These are phyloP conservation scores for Pinna nobilis DNA, from an alignment of 1,140 invertebrate species.

Conservation along the genomic window DNA sequence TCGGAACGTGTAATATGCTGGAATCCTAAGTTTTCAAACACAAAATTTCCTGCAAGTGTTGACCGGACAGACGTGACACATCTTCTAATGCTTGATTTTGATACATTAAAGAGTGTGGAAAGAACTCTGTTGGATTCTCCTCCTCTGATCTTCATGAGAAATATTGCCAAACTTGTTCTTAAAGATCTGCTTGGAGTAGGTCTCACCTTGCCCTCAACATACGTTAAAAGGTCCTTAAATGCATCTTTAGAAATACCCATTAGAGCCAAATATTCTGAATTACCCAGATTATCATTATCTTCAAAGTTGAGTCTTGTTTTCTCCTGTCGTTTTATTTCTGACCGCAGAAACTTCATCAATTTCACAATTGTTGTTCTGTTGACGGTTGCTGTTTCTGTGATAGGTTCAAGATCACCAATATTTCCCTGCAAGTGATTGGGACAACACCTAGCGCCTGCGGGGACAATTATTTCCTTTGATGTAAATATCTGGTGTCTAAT, in stretches of 20 bases:
- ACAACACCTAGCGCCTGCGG: constrained; percentile 26
- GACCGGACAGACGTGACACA: not conserved
- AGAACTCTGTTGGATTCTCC: constrained; percentile 21
- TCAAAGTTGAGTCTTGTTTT: constrained; percentile 30
- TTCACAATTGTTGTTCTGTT: constrained; percentile 13
- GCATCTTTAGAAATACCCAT: constrained; percentile 21
- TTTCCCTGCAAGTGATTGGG: constrained; percentile 24
- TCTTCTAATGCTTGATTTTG: constrained; percentile 2
- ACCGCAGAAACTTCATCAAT: not conserved
- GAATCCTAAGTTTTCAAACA: constrained; percentile 19
- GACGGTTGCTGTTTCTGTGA: not conserved
- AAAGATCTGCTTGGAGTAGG: constrained; percentile 1
- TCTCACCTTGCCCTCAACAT: not conserved
- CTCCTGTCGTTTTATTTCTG: not conserved
- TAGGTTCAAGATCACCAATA: not conserved
- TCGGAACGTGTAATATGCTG: constrained; percentile 6
- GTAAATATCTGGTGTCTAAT: not conserved
- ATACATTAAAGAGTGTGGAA: too few species aligned
- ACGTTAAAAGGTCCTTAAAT: not conserved
- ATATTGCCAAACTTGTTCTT: constrained; percentile 27
- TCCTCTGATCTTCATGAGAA: constrained; percentile 3
- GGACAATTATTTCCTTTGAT: constrained; percentile 9
- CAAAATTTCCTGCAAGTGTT: constrained; percentile 3
- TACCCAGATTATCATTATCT: not conserved
- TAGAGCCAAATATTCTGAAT: constrained; percentile 6